These are phyloP conservation scores for Peromyscus eremicus DNA, from an alignment of 2,797 vertebrate genomes.

Conservation along the genomic window DNA sequence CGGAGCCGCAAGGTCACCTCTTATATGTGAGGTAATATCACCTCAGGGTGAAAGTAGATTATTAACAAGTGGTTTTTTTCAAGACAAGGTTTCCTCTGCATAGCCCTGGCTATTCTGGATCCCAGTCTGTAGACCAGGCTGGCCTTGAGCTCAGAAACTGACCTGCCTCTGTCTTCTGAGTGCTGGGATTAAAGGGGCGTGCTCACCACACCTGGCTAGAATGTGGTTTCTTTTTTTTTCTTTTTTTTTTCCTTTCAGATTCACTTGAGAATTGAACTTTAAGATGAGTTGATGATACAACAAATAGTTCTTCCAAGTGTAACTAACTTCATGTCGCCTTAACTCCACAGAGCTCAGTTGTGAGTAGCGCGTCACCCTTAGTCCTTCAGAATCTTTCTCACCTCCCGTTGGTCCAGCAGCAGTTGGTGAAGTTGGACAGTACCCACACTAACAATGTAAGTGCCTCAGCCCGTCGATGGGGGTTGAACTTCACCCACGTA, in stretches of 20 bases:
- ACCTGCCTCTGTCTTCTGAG: background rate
- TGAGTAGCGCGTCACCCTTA: conserved; percentile 86
- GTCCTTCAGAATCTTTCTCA: conserved; percentile 95
- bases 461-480: background rate
- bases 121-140: background rate
- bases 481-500: background rate
- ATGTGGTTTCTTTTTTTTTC: background rate
- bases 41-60: background rate
- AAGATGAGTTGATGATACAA: conserved; percentile 14
- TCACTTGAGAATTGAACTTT: background rate
- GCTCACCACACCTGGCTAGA: too few species aligned
- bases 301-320: background rate
- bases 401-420: conserved; percentile 94
- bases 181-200: background rate
- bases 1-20: background rate
- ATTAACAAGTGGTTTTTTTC: background rate
- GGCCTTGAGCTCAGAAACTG: background rate
- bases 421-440: conserved; percentile 95
- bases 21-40: background rate
- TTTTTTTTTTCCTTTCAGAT: background rate
- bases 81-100: background rate
- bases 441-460: conserved; percentile 94
- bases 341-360: conserved; percentile 81
- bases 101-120: background rate
- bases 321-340: conserved; percentile 52